These are phyloP conservation scores for Heliconius hewitsoni DNA, from an alignment of 1,140 invertebrate genomes.

Conservation along the genomic window DNA sequence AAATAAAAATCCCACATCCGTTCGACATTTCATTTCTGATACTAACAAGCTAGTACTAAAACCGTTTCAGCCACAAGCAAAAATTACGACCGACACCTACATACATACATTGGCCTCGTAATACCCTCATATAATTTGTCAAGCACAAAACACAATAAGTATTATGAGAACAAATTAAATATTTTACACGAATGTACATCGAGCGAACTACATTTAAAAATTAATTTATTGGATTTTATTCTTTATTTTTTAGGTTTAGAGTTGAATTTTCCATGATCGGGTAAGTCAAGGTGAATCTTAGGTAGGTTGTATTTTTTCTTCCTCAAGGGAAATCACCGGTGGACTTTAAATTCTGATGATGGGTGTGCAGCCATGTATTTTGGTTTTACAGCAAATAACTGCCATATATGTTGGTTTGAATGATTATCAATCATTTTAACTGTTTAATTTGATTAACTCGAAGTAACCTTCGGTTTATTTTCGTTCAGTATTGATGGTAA, in stretches of 20 bases:
- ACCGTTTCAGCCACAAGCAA: background rate
- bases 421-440: conserved; percentile 33
- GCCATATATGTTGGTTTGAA: conserved; percentile 22
- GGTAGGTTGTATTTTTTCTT: conserved; percentile 24
- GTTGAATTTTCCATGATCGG: background rate
- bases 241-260: background rate
- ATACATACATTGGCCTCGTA: conserved; percentile 15
- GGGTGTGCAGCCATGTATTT: conserved; percentile 30
- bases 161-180: conserved; percentile 28
- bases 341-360: conserved; percentile 36
- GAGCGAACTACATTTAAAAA: background rate
- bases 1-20: background rate
- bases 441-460: conserved; percentile 25
- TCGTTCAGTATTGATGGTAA: background rate
- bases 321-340: conserved; percentile 33
- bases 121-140: conserved; percentile 26
- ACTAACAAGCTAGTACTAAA: background rate
- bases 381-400: conserved; percentile 35
- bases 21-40: background rate
- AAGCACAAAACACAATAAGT: conserved; percentile 27
- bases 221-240: background rate
- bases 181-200: conserved; percentile 22
- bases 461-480: background rate
- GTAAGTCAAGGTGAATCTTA: background rate
- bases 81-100: conserved; percentile 2